Evolutionary conservation across 2,888 invertebrate genomes (phyloP).

Genomic region (Mesoligia furuncula): DNA sequence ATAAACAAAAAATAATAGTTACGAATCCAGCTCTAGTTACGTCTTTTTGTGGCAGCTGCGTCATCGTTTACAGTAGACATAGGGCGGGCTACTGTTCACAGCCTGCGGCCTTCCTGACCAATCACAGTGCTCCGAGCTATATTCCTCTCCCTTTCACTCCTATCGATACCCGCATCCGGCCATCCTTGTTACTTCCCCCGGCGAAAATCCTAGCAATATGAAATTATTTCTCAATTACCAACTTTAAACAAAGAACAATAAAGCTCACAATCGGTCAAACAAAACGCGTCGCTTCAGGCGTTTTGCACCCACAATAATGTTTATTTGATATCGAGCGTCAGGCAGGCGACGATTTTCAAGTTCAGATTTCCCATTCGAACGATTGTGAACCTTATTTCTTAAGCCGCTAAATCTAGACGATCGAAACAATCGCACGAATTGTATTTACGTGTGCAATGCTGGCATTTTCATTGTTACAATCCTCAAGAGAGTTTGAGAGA

Average conservation of each 20-base stretch:
- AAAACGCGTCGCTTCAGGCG: conserved; percentile 78
- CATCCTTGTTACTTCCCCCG: conserved; percentile 87
- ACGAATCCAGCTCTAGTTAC: conserved; percentile 71
- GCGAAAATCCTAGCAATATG: conserved; percentile 87
- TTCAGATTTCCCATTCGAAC: conserved; percentile 87
- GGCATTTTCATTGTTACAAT: conserved; percentile 90
- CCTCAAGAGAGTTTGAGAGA: conserved; percentile 68
- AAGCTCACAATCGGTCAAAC: conserved; percentile 74
- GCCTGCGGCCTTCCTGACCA: conserved; percentile 91
- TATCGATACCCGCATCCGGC: conserved; percentile 74
- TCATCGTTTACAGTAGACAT: conserved; percentile 89
- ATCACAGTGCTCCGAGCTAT: conserved; percentile 91
- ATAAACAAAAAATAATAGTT: conserved; percentile 59
- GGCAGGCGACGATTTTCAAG: conserved; percentile 90
- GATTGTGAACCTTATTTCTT: conserved; percentile 85
- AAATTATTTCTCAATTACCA: conserved; percentile 72
- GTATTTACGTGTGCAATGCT: conserved; percentile 90
- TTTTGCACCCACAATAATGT: conserved; percentile 79
- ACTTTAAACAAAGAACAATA: conserved; percentile 69
- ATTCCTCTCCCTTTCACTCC: conserved; percentile 79
- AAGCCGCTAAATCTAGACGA: conserved; percentile 79
- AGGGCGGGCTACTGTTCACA: conserved; percentile 91
- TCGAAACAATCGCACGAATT: conserved; percentile 79
- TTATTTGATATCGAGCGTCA: conserved; percentile 91
- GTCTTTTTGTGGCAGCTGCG: conserved; percentile 78